These are phyloP conservation scores for Tolmerus cingulatus DNA, from an alignment of 2,888 invertebrate species.

Conservation along the genomic window DNA sequence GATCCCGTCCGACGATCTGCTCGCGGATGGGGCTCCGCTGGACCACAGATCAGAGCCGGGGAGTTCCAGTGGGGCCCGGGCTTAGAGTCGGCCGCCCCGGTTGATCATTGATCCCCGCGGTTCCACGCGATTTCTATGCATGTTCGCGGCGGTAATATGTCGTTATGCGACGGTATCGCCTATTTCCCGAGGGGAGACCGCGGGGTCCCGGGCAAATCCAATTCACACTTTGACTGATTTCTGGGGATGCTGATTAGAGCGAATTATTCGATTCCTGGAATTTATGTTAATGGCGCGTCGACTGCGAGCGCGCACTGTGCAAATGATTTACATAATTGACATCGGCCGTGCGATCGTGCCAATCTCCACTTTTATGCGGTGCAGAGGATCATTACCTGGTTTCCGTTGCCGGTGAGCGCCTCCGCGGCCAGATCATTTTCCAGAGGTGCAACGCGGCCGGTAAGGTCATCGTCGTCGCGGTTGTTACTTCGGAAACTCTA, in stretches of 20 bases:
- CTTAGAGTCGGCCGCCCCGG: neutral
- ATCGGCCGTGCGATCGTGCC: neutral
- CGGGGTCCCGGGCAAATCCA: neutral
- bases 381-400: neutral
- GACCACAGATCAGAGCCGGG: neutral
- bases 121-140: neutral
- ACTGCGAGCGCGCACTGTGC: neutral
- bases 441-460: neutral
- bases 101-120: neutral
- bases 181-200: neutral
- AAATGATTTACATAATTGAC: constrained; percentile 32
- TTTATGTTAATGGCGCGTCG: constrained; percentile 23
- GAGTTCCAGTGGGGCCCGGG: neutral
- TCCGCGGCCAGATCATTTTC: neutral
- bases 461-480: neutral
- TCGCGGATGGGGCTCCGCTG: neutral
- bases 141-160: constrained; percentile 3
- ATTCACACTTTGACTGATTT: constrained; percentile 33
- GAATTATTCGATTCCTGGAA: constrained; percentile 28
- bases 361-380: constrained; percentile 4
- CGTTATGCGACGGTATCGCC: neutral
- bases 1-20: neutral
- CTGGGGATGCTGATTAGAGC: constrained; percentile 30
- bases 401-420: neutral
- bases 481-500: neutral